phyloP scores from a whole-genome alignment of 2,113 vertebrate genomes.

The Nymphicus hollandicus region DNA sequence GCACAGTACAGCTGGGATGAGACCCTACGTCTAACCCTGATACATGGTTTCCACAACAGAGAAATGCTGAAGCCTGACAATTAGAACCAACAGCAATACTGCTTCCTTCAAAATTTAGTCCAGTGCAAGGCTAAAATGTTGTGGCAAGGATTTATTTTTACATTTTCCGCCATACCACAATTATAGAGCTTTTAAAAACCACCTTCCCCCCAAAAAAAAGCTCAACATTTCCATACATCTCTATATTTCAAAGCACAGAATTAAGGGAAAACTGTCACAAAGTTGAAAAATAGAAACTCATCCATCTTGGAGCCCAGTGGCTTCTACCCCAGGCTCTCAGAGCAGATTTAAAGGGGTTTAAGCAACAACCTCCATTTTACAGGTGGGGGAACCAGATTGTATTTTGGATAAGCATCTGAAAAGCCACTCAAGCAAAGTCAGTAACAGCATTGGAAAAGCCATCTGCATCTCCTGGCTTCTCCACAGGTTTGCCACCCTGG shows the following conservation, averaged over 20 bases:
- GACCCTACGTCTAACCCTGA: neutral
- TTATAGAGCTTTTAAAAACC: slow-evolving; percentile 13
- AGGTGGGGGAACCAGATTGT: neutral
- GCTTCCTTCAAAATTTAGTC: neutral
- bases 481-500: neutral
- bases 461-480: neutral
- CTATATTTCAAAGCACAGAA: neutral
- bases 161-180: neutral
- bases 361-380: neutral
- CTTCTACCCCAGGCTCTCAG: neutral
- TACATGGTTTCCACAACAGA: neutral
- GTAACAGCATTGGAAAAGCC: neutral
- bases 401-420: neutral
- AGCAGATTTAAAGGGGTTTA: neutral
- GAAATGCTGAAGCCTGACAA: neutral
- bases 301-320: neutral
- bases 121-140: neutral
- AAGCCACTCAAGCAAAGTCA: neutral
- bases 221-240: neutral
- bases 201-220: rapidly evolving
- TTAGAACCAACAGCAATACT: neutral
- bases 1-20: neutral
- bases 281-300: neutral
- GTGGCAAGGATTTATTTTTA: slow-evolving; percentile 26
- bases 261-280: neutral